Evolutionary conservation across 2,113 vertebrate genomes (phyloP).

Genomic region (Chlamydotis undulata): DNA sequence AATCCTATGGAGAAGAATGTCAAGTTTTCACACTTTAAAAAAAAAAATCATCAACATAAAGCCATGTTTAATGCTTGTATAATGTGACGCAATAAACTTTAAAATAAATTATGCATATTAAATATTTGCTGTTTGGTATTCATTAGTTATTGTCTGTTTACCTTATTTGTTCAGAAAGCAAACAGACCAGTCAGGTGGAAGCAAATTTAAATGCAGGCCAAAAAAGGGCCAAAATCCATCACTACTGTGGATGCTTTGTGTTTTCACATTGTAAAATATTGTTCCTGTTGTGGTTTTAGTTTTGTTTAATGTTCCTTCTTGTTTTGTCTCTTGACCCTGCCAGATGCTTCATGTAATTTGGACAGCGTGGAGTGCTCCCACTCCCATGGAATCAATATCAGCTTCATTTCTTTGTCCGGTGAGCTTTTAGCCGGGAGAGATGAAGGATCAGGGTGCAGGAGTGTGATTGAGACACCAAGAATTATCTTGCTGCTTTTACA

Average conservation of each 20-base stretch:
- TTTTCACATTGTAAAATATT: not conserved
- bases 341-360: not conserved
- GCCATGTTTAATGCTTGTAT: constrained; percentile 83
- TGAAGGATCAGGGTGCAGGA: not conserved
- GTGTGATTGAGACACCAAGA: not conserved
- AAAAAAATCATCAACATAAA: constrained; percentile 76
- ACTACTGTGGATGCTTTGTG: not conserved
- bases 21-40: constrained; percentile 75
- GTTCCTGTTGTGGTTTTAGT: not conserved
- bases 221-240: not conserved
- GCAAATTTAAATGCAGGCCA: not conserved
- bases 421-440: not conserved
- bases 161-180: not conserved
- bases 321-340: not conserved
- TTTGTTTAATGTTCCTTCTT: not conserved
- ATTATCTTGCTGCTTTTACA: not conserved
- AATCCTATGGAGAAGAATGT: constrained; percentile 73
- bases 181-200: not conserved
- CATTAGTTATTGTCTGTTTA: constrained; percentile 39
- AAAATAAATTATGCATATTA: constrained; percentile 81
- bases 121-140: constrained; percentile 63
- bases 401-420: not conserved
- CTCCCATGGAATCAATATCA: not conserved
- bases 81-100: constrained; percentile 81
- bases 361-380: not conserved